Percentiles rank a stretch among this genome's conserved stretches.
These are phyloP conservation scores for Cyanocitta stelleri DNA, from an alignment of 2,113 vertebrate species.

Conservation along the genomic window DNA sequence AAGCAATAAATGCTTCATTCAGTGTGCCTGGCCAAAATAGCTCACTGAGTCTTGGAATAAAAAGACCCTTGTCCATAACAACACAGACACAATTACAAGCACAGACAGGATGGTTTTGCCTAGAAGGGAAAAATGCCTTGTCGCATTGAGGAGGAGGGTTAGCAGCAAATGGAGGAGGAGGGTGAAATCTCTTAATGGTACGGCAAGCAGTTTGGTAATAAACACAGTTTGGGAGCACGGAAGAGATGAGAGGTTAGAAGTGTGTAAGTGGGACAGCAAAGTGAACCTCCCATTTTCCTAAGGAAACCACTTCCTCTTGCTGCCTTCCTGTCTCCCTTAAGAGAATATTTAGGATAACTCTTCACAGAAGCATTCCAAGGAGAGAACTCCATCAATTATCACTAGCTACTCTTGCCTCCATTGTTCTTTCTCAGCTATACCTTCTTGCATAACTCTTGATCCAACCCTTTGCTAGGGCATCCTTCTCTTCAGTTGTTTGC, in stretches of 20 bases:
- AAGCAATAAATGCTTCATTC: constrained; percentile 37
- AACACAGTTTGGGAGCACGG: not conserved
- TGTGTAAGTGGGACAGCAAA: not conserved
- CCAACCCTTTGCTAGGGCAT: not conserved
- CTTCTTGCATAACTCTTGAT: not conserved
- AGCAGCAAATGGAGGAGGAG: not conserved
- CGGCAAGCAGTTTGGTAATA: not conserved
- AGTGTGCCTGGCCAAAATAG: not conserved
- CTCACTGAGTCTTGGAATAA: not conserved
- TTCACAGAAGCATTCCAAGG: not conserved
- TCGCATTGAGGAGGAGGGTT: not conserved
- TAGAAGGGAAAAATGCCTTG: not conserved
- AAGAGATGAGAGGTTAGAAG: not conserved
- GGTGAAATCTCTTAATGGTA: not conserved
- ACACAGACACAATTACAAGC: not conserved
- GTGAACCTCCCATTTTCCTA: not conserved
- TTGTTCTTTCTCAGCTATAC: not conserved
- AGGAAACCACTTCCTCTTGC: not conserved
- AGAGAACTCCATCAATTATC: not conserved
- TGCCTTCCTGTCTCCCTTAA: not conserved
- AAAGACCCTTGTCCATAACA: constrained; percentile 23
- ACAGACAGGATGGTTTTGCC: not conserved
- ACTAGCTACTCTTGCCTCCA: not conserved
- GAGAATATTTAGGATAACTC: not conserved
- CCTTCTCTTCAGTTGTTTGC: not conserved